Conservation (phyloP, 1,140 invertebrate species). For the Drosophila sproati region DNA sequence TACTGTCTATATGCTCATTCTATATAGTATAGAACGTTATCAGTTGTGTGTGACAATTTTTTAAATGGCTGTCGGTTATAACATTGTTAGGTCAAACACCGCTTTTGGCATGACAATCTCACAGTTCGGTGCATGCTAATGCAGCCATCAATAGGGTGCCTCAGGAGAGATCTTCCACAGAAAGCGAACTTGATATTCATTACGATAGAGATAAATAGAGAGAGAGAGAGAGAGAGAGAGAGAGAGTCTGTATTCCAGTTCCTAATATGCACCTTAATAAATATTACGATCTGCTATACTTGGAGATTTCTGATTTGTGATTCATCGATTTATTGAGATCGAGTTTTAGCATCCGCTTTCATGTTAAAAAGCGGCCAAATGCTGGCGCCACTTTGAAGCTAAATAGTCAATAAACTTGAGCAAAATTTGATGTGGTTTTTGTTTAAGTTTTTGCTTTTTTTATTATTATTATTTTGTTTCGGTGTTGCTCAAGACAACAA, state of each 20-base stretch:
- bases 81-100: slow-evolving; percentile 79
- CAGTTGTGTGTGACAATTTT: slow-evolving; percentile 55
- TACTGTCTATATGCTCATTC: slow-evolving; percentile 15
- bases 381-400: slow-evolving; percentile 79
- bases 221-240: slow-evolving; percentile 30
- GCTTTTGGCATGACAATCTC: slow-evolving; percentile 60
- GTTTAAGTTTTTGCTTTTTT: slow-evolving; percentile 39
- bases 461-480: slow-evolving; percentile 15
- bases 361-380: slow-evolving; percentile 48
- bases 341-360: slow-evolving; percentile 69
- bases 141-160: slow-evolving; percentile 51
- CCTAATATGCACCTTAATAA: slow-evolving; percentile 1
- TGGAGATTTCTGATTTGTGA: slow-evolving; percentile 39
- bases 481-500: slow-evolving; percentile 51
- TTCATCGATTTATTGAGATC: slow-evolving; percentile 52
- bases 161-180: slow-evolving; percentile 42
- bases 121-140: slow-evolving; percentile 42
- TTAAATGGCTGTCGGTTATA: slow-evolving; percentile 59
- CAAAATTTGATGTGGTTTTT: slow-evolving; percentile 39
- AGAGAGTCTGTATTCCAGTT: not conserved
- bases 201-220: slow-evolving; percentile 6
- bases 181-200: not conserved
- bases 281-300: slow-evolving; percentile 5
- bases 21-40: slow-evolving; percentile 24
- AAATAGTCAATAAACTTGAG: slow-evolving; percentile 70